Evolutionary conservation across 2,113 vertebrate species (phyloP), one percentile per base, ranked within the genome.

Genomic region (Neomonachus schauinslandi): DNA sequence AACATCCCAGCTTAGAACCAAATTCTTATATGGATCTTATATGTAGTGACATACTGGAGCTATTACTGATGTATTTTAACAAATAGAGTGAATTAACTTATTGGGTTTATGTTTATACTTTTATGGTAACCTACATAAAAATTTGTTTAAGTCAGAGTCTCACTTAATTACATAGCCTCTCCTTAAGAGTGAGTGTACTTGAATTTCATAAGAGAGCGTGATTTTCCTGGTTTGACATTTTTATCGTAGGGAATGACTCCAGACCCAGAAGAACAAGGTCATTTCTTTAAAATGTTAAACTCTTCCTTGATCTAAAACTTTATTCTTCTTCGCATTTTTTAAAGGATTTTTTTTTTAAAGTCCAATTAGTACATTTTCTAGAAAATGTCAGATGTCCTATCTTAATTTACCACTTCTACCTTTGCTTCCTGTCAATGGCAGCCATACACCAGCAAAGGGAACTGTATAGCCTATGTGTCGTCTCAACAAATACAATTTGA

Each of bases 201-300:
- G 71, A 55, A 80, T 77, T 83, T 94, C 71, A 65, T 19, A 95
- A 49, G 3, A 46, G 53, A 80, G 5, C 84, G 7, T 92, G 61
- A 33, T 39, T 97, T 94, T 72, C 96, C 80, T 92, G 51, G 21
- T 61, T 82, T 89, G 71, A 91, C 14, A 69, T 55, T 95, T 97
- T 97, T 72, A 72, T 87, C 91, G 8, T 28, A 77, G 28, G 26
- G 28, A 92, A 53, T 94, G 65, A 83, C 2, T 90, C 33, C 39
- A 91, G 16, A 72, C 9, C 13, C 42, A 36, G 24, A 80, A 24
- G 6, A 92, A 55, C 5, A 53, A 77, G 14, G 21, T 53, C 3
- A 87, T 74, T 76, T 94, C 39, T 65, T 94, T 81, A 79, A 89
- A 96, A 72, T 92, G 16, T 46, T 28, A 87, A 65, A 2, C 16